Evolutionary conservation across 1,140 invertebrate genomes (phyloP), one percentile per base, ranked within the genome.

Genomic region (Platyura marginata): DNA sequence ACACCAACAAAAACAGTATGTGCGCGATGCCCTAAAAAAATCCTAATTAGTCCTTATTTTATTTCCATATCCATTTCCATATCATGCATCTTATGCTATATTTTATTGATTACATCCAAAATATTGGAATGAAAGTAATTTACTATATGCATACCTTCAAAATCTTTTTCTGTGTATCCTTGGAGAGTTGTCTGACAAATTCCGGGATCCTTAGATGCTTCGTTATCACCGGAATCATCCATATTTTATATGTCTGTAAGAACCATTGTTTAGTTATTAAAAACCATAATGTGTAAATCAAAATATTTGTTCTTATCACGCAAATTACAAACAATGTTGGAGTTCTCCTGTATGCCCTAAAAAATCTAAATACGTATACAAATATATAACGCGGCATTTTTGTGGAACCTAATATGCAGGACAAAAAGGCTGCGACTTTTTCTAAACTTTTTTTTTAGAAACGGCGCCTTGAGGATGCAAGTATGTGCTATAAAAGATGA

Each of bases 1-100:
- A 90, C 81, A 4, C 86, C 85, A 50, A 89, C 81, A 61, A 86
- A 90, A 18, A 90, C 80, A 9, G 82, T 85, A 59, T 89, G 85
- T 43, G 81, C 83, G 49, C 85, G 73, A 64, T 90, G 86, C 63
- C 85, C 86, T 89, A 64, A 41, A 63, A 49, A 29, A 8, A 13
- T 29, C 15, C 9, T 18, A 36, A 36, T 36, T n/a, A n/a, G 34
- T n/a, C 34, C 16, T n/a, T 20, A 6, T 5, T 5, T 21, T 20
- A 20, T 4, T 21, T 19, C 5, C 16, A 39, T 6, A 20, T 9
- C 8, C 20, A 16, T 6, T 39, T 39, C 20, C 5, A 9, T 36
- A 16, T 11, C 5, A 36, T 11, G 8, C 5, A 36, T 36, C 5
- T 36, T 15, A 8, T 36, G 8, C 15, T 36, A 11, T 16, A 44